phyloP scores from a whole-genome alignment of 2,888 invertebrate genomes.

The Slavum lentiscoides region DNA sequence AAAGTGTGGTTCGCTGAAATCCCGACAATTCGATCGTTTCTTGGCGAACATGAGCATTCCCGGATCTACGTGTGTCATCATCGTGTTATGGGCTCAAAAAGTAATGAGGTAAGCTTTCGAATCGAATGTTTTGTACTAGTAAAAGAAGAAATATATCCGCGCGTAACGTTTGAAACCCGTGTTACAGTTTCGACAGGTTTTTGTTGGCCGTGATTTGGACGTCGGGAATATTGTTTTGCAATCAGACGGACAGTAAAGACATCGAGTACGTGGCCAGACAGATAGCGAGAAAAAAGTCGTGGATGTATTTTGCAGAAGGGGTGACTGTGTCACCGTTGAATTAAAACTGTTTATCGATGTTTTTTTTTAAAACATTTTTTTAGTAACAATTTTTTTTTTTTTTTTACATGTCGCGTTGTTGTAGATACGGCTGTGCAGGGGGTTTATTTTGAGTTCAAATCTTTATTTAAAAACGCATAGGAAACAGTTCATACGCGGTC shows the following conservation, averaged over 20 bases:
- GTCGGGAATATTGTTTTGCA: constrained; percentile 23
- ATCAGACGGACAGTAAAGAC: constrained; percentile 25
- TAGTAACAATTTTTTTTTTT: too few relatives aligned
- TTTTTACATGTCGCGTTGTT: too few relatives aligned
- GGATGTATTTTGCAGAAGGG: constrained; percentile 33
- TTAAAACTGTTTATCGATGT: neutral
- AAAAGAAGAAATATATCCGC: too few relatives aligned
- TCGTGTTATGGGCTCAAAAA: constrained; percentile 38
- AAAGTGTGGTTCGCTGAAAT: constrained; percentile 3
- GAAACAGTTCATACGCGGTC: too few relatives aligned
- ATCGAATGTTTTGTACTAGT: too few relatives aligned
- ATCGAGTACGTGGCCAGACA: constrained; percentile 25
- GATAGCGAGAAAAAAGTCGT: constrained; percentile 11
- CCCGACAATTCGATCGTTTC: constrained; percentile 21
- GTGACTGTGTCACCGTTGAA: constrained; percentile 26
- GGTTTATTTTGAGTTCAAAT: too few relatives aligned
- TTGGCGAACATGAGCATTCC: constrained; percentile 30
- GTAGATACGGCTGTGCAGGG: too few relatives aligned
- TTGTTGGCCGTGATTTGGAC: constrained; percentile 46
- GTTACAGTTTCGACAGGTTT: constrained; percentile 41
- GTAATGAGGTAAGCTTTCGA: constrained; percentile 24
- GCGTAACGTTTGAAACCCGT: neutral
- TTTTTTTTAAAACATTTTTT: too few relatives aligned
- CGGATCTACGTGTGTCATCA: constrained; percentile 35
- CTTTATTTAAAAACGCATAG: too few relatives aligned